Base-by-base conservation (phyloP, 1,140 invertebrate genomes). In the Saccostrea glomerata region DNA sequence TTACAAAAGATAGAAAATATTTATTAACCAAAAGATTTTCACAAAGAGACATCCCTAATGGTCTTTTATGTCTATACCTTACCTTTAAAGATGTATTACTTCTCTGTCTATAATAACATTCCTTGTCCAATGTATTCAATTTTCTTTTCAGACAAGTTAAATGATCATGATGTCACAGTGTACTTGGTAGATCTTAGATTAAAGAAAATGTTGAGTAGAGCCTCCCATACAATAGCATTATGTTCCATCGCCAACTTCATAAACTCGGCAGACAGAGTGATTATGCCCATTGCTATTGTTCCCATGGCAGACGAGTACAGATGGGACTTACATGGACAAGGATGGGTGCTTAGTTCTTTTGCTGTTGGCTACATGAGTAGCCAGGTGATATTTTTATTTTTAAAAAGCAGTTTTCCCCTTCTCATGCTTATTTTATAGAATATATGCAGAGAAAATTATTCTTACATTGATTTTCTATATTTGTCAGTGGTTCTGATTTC, bases 231-330 rank as follows among this genome's bases (percentile, higher is more conserved):
- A 87, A 96, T 97, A 30, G 96, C 96, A 73, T 93, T 97, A 82
- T 97, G 97, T 93, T 97, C 97, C 7, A 95, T 96, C 85, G 97
- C 97, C 25, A 97, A 97, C 95, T 97, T 97, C 90, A 97, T 97
- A 89, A 97, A 97, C 94, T 96, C 97, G 66, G 97, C 97, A 2
- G 97, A 97, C 94, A 94, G 97, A 89, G 97, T 97, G 25, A 97
- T 97, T 82, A 97, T 97, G 97, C 97, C 97, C 1, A 97, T 97
- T 82, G 97, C 97, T 17, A 97, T 97, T 88, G 96, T 97, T 56
- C 96, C 96, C 1, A 97, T 97, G 97, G 96, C 96, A 2, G 96
- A 97, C 92, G 95, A 97, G 92, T 97, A 96, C 92, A 96, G 97
- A 63, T 97, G 97, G 97, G 96, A 95, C 90, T 93, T 97, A 30